Evolutionary conservation across 2,797 vertebrate species (phyloP), one percentile per base, ranked within the genome.

Genomic region (Dryobates pubescens): DNA sequence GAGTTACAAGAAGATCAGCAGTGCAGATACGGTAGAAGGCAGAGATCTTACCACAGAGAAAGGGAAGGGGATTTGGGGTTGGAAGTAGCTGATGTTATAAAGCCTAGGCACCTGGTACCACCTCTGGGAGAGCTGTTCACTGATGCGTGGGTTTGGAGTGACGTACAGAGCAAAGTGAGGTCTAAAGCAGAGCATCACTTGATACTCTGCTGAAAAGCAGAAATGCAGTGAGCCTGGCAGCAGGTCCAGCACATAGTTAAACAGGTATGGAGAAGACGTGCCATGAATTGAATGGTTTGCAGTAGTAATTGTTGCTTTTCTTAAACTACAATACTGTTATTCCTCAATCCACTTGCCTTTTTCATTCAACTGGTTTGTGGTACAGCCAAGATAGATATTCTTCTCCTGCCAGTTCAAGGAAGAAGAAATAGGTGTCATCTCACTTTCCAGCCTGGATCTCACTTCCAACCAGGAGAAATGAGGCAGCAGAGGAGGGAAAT

Each of bases 1-100:
- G 47, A 57, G 3, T 29, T 79, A 47, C 19, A 18, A 26, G 24
- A 41, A 79, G 8, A 18, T 20, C 38, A 27, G 16, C 41, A 56
- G 19, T 16, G 4, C 23, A 75, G 20, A 6, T 2, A 2, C 54
- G 12, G 9, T 29, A 41, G 45, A 41, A 45, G 3, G 20, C 3
- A 20, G 32, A 57, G 26, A 16, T 19, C 4, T 29, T 65, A 61
- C 2, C 1, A 3, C 5, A 4, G 14, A 56, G n/a, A 91, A 59
- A 41, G 7, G 2, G 20, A 65, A 56, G 9, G 7, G 68, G 16
- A 36, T 89, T 30, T 78, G 47, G 3, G 0, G 1, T 4, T 74
- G 36, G 30, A 22, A 88, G 5, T 7, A 70, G 24, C 19, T 82
- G 7, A 13, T 0, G 0, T 1, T 17, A 5, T 23, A 61, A 10